phyloP scores from a whole-genome alignment of 2,113 vertebrate species.

The Andinoacara biseriatus region DNA sequence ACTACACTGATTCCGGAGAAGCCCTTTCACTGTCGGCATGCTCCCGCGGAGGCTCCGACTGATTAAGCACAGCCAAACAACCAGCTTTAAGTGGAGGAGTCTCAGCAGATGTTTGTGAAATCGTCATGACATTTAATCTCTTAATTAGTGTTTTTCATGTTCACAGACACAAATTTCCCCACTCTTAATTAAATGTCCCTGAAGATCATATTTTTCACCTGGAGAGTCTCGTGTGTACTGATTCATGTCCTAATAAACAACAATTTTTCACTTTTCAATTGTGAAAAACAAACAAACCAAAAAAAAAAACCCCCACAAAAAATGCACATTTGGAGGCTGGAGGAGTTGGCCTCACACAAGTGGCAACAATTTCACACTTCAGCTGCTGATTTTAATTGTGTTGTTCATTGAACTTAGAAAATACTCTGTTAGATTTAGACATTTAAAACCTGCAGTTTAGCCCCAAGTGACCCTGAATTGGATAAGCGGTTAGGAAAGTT shows the following conservation, averaged over 20 bases:
- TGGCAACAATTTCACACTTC: neutral
- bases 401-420: too few relatives aligned
- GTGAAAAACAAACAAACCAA: too few relatives aligned
- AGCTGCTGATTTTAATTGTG: neutral
- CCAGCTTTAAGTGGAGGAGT: neutral
- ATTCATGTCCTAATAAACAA: too few relatives aligned
- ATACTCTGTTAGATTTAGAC: neutral
- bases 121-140: neutral
- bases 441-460: neutral
- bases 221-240: too few relatives aligned
- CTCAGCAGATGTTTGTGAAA: neutral
- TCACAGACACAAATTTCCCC: too few relatives aligned
- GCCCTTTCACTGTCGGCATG: neutral
- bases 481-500: neutral
- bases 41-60: neutral
- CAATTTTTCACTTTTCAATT: too few relatives aligned
- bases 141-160: neutral
- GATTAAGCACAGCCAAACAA: neutral
- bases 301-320: too few relatives aligned
- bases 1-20: neutral
- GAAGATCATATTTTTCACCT: too few relatives aligned
- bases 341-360: neutral
- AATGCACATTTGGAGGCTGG: too few relatives aligned
- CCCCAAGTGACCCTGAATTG: neutral
- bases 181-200: too few relatives aligned